Conservation (phyloP, 2,113 vertebrate genomes). For the Proteles cristata region DNA sequence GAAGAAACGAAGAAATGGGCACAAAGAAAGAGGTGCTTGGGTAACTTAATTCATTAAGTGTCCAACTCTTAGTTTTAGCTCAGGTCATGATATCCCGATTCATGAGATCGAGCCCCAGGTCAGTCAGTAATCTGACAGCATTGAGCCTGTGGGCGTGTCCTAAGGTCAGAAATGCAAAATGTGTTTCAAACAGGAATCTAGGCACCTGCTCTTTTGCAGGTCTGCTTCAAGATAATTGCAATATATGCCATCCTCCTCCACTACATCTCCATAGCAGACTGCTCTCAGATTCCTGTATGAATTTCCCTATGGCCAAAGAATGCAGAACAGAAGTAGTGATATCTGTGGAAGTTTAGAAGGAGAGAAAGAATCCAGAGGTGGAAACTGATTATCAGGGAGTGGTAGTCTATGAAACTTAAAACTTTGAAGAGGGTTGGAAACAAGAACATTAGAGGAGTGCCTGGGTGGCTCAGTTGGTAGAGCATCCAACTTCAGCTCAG, state of each 20-base stretch:
- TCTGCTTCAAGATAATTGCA: background rate
- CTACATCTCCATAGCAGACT: background rate
- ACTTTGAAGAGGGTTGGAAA: background rate
- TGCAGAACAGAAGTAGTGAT: background rate
- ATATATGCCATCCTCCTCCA: rapidly evolving
- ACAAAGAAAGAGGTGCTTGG: background rate
- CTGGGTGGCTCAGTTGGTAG: too few relatives aligned
- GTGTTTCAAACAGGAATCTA: background rate
- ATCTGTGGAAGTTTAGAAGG: background rate
- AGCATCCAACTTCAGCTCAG: too few relatives aligned
- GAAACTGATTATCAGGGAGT: background rate
- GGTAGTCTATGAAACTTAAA: background rate
- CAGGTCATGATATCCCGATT: too few relatives aligned
- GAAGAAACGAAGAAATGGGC: background rate
- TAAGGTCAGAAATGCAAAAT: background rate
- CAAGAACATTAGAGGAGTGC: background rate
- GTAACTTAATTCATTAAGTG: too few relatives aligned
- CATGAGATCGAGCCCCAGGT: too few relatives aligned
- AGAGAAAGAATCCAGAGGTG: background rate
- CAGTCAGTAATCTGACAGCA: too few relatives aligned
- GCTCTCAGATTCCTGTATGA: background rate
- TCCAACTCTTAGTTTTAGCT: too few relatives aligned
- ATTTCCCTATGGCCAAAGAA: background rate
- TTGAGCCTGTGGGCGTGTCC: too few relatives aligned
- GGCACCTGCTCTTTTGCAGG: background rate